Evolutionary conservation across 30 jellyfish, hydroid and myxozoan genomes (phyloP), one percentile per base, ranked within the genome.

Genomic region (Morbakka virulenta): DNA sequence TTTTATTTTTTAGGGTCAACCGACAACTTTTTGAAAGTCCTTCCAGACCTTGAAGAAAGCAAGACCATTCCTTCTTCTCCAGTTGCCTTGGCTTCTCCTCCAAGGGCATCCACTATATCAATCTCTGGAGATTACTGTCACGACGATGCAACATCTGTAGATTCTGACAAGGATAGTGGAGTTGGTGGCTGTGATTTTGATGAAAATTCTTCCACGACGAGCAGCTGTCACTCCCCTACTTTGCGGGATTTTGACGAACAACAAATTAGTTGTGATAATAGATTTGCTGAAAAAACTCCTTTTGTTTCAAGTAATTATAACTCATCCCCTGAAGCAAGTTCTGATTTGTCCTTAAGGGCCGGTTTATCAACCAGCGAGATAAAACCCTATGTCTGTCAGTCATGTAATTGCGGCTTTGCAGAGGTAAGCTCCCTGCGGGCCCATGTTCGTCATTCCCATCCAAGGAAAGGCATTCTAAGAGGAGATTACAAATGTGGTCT

Each of bases 371-470:
- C 41, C 2, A 63, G 65, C 6, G 89, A 76, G 34, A 49, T 92
- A 14, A 92, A 86, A 62, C 96, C 96, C 26, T 92, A 61, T 47
- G 96, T 92, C 27, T 92, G 99, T 67, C 77, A 77, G 64, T 69
- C 91, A 0, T 92, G 99, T 75, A 85, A 86, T 83, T 80, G 96
- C 41, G 99, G 99, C 4, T 92, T 92, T 64, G 95, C 83, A 0
- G 94, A 76, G 47, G 75, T 81, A 47, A 50, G 74, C 73, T 92
- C 99, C 20, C 82, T 92, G 36, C 81, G 87, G 13, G 96, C 99
- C n/a, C 99, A 92, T 67, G 94, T 69, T 50, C 95, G 99, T 12
- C 96, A 92, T 70, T 92, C 99, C 4, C 99, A 92, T 62, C 94
- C 96, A 0, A 80, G 89, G 41, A 92, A 82, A 70, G 92, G 96